Base-by-base conservation (phyloP, 2,888 invertebrate species). In the Altica lythri region DNA sequence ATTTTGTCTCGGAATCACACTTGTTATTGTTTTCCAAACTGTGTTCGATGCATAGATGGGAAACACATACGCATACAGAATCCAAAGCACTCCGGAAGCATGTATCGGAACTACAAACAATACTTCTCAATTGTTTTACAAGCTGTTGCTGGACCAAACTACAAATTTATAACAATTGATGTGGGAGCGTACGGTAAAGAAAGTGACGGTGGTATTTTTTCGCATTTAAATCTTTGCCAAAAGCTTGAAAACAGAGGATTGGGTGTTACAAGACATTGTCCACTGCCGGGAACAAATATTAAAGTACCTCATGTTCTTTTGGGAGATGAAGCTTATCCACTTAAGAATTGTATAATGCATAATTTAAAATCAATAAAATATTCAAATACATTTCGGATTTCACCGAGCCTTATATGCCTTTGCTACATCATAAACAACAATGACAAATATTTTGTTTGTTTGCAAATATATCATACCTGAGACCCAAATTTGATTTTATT, bases 131-230 rank as follows among this genome's bases (percentile, higher is more conserved):
- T n/a, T n/a, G n/a, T n/a, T n/a, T n/a, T 61, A 30, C 60, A 56
- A 48, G 57, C 17, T 34, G 55, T 60, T 12, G 53, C 45, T 10
- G 57, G 32, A 2, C 19, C 34, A 27, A 35, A 17, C 22, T 47
- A 55, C 22, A 46, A 32, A 29, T 2, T 55, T 30, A 47, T 50
- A 30, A 51, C 55, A 46, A 51, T 60, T 29, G 55, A 60, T 47
- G 50, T 58, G 22, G 55, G 58, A 25, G 55, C 46, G 12, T 47
- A 47, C 29, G 53, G 58, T 16, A 55, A 55, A 53, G 48, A 60
- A 52, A 55, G 53, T 48, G 54, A 60, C 37, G 57, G 54, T 47
- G 57, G 60, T 25, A 55, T 54, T 40, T 35, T 35, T 48, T 47
- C 46, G 16, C 30, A 53, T 45, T 59, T 51, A 13, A 45, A 50